Conservation (phyloP, 2,113 vertebrate species). For the Eupsittula cactorum region DNA sequence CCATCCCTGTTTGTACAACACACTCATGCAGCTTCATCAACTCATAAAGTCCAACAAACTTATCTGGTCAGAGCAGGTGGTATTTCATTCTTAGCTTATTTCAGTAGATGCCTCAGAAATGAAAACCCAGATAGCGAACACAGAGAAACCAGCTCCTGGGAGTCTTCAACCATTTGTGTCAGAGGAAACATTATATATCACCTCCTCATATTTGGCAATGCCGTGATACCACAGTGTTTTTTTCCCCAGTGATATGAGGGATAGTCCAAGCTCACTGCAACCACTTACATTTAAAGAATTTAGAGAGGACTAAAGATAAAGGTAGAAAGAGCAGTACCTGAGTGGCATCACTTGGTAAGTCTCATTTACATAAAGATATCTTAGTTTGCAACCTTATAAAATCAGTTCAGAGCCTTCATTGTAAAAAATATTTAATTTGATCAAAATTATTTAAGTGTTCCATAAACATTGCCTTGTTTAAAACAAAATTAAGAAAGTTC, state of each 20-base stretch:
- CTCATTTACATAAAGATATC: not conserved
- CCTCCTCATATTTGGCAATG: not conserved
- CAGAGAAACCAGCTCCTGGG: not conserved
- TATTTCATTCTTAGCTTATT: constrained; percentile 10
- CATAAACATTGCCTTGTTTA: not conserved
- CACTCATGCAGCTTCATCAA: not conserved
- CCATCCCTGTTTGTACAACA: not conserved
- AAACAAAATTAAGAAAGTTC: not conserved
- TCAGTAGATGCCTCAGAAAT: not conserved
- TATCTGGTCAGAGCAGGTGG: constrained; percentile 28
- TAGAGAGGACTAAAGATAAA: not conserved
- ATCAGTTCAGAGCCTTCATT: not conserved
- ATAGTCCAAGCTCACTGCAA: not conserved
- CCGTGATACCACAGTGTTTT: not conserved
- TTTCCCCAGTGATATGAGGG: not conserved
- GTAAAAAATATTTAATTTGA: not conserved
- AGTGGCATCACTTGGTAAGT: not conserved
- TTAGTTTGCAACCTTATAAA: not conserved
- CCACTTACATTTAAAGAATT: not conserved
- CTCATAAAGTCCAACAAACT: constrained; percentile 17
- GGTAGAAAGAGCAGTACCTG: not conserved
- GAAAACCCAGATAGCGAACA: not conserved
- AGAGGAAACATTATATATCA: not conserved
- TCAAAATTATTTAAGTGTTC: not conserved
- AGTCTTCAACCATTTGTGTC: not conserved